Conservation (phyloP, 2,888 invertebrate genomes). For the Hyalella azteca region DNA sequence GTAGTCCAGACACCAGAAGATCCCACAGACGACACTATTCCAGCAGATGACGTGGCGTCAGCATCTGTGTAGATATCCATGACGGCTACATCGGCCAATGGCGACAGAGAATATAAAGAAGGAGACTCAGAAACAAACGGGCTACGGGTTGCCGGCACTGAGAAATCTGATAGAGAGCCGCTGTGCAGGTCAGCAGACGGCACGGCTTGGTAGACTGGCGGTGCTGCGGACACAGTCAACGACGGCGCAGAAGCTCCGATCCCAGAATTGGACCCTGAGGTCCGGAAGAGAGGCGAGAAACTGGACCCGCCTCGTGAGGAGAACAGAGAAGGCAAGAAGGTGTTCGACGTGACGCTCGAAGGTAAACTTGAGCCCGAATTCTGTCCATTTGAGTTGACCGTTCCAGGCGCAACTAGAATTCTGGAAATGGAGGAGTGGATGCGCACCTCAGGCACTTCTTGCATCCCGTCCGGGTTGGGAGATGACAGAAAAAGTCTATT, state of each 20-base stretch:
- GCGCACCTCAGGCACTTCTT: not conserved
- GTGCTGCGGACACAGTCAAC: not conserved
- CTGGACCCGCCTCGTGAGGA: not conserved
- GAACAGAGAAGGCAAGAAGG: conserved; percentile 20
- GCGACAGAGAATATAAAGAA: not conserved
- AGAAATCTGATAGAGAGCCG: not conserved
- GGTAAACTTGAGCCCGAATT: not conserved
- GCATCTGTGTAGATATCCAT: too few relatives aligned
- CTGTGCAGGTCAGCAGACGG: not conserved
- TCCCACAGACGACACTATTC: too few relatives aligned
- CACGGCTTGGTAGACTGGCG: conserved; percentile 17
- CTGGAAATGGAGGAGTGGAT: not conserved
- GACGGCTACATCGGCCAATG: too few relatives aligned
- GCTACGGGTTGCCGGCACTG: not conserved
- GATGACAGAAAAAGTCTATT: conserved; percentile 2
- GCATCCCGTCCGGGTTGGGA: not conserved
- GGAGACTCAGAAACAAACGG: not conserved
- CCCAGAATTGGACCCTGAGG: not conserved
- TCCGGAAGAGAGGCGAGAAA: not conserved
- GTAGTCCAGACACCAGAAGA: too few relatives aligned
- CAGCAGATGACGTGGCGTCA: too few relatives aligned
- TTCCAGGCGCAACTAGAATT: not conserved
- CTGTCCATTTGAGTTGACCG: not conserved
- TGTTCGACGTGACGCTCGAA: not conserved
- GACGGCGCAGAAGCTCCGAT: not conserved